phyloP scores from a whole-genome alignment of 2,113 vertebrate genomes.

The Microcebus tavaratra region DNA sequence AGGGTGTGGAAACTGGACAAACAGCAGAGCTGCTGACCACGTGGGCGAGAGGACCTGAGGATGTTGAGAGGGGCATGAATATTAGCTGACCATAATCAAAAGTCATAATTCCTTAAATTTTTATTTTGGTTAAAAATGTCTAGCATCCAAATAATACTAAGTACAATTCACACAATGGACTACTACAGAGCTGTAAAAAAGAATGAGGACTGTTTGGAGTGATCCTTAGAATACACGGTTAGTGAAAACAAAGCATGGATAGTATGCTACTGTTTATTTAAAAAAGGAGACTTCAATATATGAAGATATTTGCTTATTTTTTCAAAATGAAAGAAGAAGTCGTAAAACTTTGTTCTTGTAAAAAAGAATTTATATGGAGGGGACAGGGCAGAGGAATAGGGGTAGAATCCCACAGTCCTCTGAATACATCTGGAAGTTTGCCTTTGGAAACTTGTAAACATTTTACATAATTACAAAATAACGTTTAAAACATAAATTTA shows the following conservation, averaged over 20 bases:
- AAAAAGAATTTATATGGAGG: not conserved
- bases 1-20: not conserved
- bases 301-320: not conserved
- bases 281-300: not conserved
- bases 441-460: not conserved
- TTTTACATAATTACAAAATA: slow-evolving; percentile 1
- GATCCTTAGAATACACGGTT: not conserved
- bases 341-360: not conserved
- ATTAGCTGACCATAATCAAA: not conserved
- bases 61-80: not conserved
- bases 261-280: not conserved
- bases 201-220: not conserved
- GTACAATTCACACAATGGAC: not conserved
- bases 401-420: not conserved
- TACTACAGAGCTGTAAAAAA: not conserved
- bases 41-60: not conserved
- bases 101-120: not conserved
- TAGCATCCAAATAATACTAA: not conserved
- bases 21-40: not conserved
- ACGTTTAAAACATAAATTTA: not conserved
- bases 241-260: not conserved
- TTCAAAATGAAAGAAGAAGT: not conserved
- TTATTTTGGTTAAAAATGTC: not conserved
- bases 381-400: not conserved
- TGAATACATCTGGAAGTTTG: not conserved